Conservation (phyloP, 2,113 vertebrate species). For the Tachycineta bicolor region DNA sequence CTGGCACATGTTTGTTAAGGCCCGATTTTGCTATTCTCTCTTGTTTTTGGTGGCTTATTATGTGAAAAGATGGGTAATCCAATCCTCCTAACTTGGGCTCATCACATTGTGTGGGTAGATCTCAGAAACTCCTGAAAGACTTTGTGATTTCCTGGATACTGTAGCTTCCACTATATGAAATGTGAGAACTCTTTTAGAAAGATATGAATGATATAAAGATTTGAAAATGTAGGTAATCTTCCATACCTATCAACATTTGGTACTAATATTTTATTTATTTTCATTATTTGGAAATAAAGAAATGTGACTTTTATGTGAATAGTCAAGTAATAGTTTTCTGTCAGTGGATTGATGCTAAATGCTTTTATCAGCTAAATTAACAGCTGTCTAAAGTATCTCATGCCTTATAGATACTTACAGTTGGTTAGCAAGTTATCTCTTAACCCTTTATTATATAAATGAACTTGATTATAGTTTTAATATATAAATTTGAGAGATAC, state of each 20-base stretch:
- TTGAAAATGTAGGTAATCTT: neutral
- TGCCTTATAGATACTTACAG: neutral
- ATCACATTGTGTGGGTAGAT: rapidly evolving
- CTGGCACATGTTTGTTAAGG: neutral
- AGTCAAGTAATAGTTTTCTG: neutral
- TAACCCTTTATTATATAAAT: neutral
- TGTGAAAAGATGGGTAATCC: neutral
- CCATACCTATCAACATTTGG: neutral
- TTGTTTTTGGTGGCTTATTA: neutral
- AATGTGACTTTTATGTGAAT: neutral
- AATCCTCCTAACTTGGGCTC: neutral
- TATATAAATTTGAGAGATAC: conserved; percentile 3
- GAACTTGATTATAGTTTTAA: neutral
- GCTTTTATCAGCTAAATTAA: neutral
- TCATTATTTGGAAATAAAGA: neutral
- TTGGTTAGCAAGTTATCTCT: conserved; percentile 3
- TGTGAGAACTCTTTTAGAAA: neutral
- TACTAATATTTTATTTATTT: neutral
- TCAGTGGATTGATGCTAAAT: neutral
- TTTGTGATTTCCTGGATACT: neutral
- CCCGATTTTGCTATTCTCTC: neutral
- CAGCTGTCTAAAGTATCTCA: neutral
- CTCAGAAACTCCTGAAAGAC: neutral
- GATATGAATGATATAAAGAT: neutral
- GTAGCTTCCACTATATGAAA: neutral